Conservation (phyloP, 2,113 vertebrate species). For the Catharus fuscescens region DNA sequence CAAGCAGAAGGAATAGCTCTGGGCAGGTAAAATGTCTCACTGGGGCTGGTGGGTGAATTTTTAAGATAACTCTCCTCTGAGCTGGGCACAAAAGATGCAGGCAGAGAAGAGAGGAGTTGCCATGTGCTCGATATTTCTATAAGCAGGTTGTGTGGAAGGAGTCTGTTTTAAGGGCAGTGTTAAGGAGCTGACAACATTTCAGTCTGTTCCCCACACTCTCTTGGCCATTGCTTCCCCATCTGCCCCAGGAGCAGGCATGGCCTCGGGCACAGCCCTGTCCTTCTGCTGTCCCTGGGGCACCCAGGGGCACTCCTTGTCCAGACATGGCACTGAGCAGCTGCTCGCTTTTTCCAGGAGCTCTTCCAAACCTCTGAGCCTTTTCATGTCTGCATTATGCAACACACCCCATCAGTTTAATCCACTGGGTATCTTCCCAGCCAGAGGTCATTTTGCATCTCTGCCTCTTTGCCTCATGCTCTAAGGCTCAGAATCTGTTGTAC, state of each 20-base stretch:
- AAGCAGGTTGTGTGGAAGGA: background rate
- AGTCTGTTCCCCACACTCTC: background rate
- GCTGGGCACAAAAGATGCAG: background rate
- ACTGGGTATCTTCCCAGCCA: background rate
- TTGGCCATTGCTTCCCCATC: rapidly evolving
- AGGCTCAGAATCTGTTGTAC: background rate
- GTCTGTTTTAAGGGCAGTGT: background rate
- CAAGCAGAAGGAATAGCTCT: background rate
- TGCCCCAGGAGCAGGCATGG: background rate
- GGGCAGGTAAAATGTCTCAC: background rate
- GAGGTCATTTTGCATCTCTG: background rate
- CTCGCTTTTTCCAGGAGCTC: background rate
- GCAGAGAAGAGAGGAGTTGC: background rate
- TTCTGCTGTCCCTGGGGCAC: background rate
- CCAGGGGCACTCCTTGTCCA: background rate
- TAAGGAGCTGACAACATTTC: rapidly evolving
- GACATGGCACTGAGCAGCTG: background rate
- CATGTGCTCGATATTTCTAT: background rate
- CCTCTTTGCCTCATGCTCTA: background rate
- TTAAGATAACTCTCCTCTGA: background rate
- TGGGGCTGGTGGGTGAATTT: background rate
- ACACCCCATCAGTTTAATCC: background rate
- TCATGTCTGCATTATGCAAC: background rate
- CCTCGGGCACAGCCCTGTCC: background rate
- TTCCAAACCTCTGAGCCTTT: background rate